These are phyloP conservation scores for Myioborus melanocephalus DNA, from an alignment of 2,797 vertebrate species.

Conservation along the genomic window DNA sequence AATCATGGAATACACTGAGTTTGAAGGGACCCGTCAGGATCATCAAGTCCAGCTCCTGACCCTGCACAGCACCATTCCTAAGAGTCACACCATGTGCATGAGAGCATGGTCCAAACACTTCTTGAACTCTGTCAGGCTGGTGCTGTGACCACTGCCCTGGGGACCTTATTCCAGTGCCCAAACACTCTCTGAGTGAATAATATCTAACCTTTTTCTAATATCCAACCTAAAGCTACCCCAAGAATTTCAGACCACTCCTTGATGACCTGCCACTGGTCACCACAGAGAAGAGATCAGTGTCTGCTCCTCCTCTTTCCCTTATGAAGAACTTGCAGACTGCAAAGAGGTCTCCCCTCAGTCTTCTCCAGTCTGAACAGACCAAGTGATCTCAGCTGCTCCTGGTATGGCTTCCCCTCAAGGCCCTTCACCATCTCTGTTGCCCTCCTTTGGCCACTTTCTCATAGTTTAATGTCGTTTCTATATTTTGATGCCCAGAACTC, in stretches of 20 bases:
- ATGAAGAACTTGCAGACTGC: fast-evolving
- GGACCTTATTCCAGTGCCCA: background rate
- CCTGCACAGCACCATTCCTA: background rate
- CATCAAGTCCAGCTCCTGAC: background rate
- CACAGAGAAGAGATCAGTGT: too few relatives aligned
- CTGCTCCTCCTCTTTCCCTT: fast-evolving
- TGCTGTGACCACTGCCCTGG: background rate
- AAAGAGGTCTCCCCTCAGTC: background rate
- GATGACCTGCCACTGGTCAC: background rate
- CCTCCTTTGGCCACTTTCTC: background rate
- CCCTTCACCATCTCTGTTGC: background rate
- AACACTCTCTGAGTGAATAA: fast-evolving
- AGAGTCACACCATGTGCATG: background rate
- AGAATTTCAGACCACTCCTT: background rate
- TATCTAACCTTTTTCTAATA: background rate
- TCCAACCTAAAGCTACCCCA: fast-evolving
- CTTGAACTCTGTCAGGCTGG: background rate
- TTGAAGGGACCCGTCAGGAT: background rate
- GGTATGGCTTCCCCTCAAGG: fast-evolving
- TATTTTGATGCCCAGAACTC: background rate
- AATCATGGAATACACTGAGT: background rate
- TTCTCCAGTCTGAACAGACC: background rate
- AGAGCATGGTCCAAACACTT: background rate
- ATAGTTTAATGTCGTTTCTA: too few relatives aligned
- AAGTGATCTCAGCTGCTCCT: fast-evolving